phyloP scores from a whole-genome alignment of 2,113 vertebrate species.

The Fulica atra region DNA sequence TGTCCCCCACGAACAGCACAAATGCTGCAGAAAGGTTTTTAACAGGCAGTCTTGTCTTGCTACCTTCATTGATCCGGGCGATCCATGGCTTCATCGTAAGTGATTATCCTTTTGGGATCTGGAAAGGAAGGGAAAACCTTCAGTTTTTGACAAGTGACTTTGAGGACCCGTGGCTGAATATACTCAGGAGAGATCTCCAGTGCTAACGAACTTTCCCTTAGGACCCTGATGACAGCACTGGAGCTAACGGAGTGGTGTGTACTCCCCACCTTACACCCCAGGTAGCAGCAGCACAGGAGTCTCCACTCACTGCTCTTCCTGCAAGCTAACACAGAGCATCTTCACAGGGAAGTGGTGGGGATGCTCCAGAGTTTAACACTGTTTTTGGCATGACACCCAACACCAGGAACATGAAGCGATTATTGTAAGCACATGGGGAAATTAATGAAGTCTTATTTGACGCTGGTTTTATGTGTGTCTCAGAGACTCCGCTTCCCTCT shows the following conservation, averaged over 20 bases:
- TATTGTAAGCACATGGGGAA: not conserved
- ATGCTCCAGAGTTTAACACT: not conserved
- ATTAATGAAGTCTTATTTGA: not conserved
- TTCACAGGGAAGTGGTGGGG: not conserved
- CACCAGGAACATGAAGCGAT: not conserved
- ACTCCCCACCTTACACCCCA: not conserved
- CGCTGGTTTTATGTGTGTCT: not conserved
- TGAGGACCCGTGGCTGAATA: not conserved
- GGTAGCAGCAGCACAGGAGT: not conserved
- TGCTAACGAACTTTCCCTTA: too few relatives aligned
- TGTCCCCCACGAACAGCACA: slow-evolving; percentile 81
- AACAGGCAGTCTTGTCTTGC: slow-evolving; percentile 76
- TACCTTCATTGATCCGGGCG: slow-evolving; percentile 91
- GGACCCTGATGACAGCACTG: not conserved
- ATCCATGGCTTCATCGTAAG: slow-evolving; percentile 92
- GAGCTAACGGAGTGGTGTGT: too few relatives aligned
- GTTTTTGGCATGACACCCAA: not conserved
- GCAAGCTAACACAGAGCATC: not conserved
- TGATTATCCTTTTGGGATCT: slow-evolving; percentile 97
- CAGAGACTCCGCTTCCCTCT: not conserved
- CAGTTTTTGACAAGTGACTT: not conserved
- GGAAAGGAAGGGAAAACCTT: not conserved
- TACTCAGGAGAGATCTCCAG: not conserved
- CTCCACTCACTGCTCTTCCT: rapidly evolving
- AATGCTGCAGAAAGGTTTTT: slow-evolving; percentile 83